Evolutionary conservation across 2,888 invertebrate species (phyloP).

Genomic region (Prostheceraeus crozeri): DNA sequence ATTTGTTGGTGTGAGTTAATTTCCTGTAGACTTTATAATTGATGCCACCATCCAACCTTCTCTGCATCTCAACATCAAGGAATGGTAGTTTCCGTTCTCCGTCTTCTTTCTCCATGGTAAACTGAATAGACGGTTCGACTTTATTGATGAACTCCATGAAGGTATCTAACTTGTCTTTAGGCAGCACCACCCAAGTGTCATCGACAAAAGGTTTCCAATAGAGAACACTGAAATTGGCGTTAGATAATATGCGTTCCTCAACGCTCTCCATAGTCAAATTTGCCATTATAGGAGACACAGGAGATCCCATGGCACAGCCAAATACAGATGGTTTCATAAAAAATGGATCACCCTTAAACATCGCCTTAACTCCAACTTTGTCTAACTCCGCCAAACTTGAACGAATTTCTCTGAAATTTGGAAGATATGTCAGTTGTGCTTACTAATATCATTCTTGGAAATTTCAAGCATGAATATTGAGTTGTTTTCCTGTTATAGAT

Average conservation of each 20-base stretch:
- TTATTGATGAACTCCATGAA: slow-evolving; percentile 2
- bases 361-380: no score
- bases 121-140: background rate
- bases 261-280: slow-evolving; percentile 6
- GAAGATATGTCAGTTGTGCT: no score
- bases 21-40: slow-evolving; percentile 17
- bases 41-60: slow-evolving; percentile 7
- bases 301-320: slow-evolving; percentile 15
- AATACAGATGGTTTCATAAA: no score
- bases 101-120: slow-evolving; percentile 28
- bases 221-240: background rate
- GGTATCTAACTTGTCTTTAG: slow-evolving; percentile 11
- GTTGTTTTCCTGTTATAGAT: no score
- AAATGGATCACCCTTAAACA: no score
- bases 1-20: slow-evolving; percentile 28
- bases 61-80: slow-evolving; percentile 21
- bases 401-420: no score
- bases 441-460: no score
- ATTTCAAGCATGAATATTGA: no score
- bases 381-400: no score
- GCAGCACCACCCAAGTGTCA: slow-evolving; percentile 19
- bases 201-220: slow-evolving; percentile 23
- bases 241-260: slow-evolving; percentile 18
- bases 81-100: slow-evolving; percentile 6
- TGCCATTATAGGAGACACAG: slow-evolving; percentile 23